A percentile compares a stretch with the other conserved stretches of the same genome.
phyloP scores from a whole-genome alignment of 2,797 vertebrate genomes.

The Pseudochirops corinnae region DNA sequence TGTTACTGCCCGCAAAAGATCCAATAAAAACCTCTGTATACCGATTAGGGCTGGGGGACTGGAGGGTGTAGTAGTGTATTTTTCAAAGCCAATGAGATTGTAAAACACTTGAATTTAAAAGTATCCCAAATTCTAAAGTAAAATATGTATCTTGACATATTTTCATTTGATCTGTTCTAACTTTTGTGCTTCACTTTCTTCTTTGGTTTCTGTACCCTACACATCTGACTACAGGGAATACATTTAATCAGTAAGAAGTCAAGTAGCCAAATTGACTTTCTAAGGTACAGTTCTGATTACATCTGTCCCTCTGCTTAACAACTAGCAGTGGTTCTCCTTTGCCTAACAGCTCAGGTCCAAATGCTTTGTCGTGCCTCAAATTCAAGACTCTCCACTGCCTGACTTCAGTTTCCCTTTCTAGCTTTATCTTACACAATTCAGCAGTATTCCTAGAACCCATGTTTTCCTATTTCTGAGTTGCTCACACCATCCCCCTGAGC shows the following conservation, averaged over 20 bases:
- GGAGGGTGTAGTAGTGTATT: too few species aligned
- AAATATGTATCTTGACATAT: background rate
- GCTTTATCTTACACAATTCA: background rate
- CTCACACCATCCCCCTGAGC: background rate
- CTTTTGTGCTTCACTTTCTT: too few species aligned
- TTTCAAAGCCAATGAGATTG: background rate
- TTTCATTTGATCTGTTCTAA: background rate
- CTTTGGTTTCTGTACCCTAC: background rate
- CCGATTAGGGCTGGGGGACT: background rate
- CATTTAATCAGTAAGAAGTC: background rate
- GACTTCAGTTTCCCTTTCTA: background rate
- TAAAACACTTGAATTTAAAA: background rate
- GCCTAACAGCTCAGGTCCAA: too few species aligned
- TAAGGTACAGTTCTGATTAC: too few species aligned
- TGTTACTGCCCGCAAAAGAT: constrained; percentile 6
- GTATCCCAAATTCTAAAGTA: background rate
- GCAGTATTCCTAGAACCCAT: background rate
- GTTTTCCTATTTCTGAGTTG: background rate
- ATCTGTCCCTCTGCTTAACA: too few species aligned
- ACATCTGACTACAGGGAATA: background rate
- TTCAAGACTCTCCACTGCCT: background rate
- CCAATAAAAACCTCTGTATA: constrained; percentile 7
- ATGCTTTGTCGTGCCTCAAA: background rate
- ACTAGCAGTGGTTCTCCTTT: too few species aligned
- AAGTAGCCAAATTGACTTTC: background rate